Evolutionary conservation across 2,888 invertebrate species (phyloP), one percentile per base, ranked within the genome.

Genomic region (Agrotis puta): DNA sequence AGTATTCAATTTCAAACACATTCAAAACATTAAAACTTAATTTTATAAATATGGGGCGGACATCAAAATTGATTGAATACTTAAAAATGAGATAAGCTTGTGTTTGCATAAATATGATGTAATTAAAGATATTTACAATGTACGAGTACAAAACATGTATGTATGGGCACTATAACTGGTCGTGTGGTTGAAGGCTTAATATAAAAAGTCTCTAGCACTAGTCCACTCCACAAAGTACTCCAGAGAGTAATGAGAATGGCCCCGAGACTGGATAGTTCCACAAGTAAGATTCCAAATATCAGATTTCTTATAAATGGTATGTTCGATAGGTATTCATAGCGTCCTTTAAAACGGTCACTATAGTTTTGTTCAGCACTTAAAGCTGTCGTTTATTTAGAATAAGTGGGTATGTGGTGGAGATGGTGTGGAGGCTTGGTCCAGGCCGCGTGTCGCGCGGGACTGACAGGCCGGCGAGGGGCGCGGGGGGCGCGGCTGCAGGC

Each of bases 191-290:
- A 59, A 63, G 50, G 39, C 62, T 83, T 78, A 73, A 67, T 50
- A 59, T 73, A 56, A 70, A 62, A 59, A 47, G 78, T 84, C 69
- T 73, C 70, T 71, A 65, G 59, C 57, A 82, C 72, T 77, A 54
- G 67, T 64, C 68, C 82, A 81, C 84, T 85, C 70, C 66, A 64
- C 72, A 59, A 59, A 58, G 27, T 75, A 84, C 84, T 83, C 81
- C 24, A 43, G n/a, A 78, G 82, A 84, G 84, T 76, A 84, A 76
- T 39, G 84, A 66, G 81, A 84, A 63, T 79, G 84, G 67, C 27
- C 54, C 50, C 73, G 70, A 72, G 71, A 78, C 82, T 57, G 33
- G 18, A 63, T 51, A 43, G 24, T 47, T 57, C 47, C 69, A 58
- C 61, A 50, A 50, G 39, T 63, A 71, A 71, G 56, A 78, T 78